A percentile compares a stretch with the other conserved stretches of the same genome.
These are phyloP conservation scores for Cherax destructor DNA, from an alignment of 1,140 invertebrate species.

Conservation along the genomic window DNA sequence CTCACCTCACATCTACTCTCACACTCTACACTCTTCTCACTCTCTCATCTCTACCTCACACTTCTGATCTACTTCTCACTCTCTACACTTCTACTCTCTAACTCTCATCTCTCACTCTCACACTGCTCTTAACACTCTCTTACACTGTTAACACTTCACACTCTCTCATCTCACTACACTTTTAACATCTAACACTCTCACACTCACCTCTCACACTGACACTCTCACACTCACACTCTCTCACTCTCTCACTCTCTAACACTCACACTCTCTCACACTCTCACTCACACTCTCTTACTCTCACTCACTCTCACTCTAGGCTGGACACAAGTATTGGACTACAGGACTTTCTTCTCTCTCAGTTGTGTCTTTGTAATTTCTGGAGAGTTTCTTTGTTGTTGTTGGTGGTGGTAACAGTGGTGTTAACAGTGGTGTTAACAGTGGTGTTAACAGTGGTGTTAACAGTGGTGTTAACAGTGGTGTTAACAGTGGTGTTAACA, in stretches of 20 bases:
- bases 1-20: too few species aligned
- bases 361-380: too few species aligned
- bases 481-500: too few species aligned
- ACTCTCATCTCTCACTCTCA: neutral
- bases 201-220: neutral
- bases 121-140: too few species aligned
- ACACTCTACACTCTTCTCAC: neutral
- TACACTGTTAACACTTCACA: neutral
- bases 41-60: too few species aligned
- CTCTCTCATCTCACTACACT: neutral
- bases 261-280: neutral
- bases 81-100: neutral
- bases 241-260: constrained; percentile 5
- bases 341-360: too few species aligned
- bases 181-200: neutral
- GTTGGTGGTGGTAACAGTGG: too few species aligned
- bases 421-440: too few species aligned
- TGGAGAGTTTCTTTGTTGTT: too few species aligned
- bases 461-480: too few species aligned
- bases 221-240: constrained; percentile 8
- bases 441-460: too few species aligned
- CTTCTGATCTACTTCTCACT: neutral
- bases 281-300: neutral
- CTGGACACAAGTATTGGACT: too few species aligned
- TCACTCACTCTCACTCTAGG: neutral